Evolutionary conservation across 2,888 invertebrate species (phyloP).

Genomic region (Caradrina clavipalpis): DNA sequence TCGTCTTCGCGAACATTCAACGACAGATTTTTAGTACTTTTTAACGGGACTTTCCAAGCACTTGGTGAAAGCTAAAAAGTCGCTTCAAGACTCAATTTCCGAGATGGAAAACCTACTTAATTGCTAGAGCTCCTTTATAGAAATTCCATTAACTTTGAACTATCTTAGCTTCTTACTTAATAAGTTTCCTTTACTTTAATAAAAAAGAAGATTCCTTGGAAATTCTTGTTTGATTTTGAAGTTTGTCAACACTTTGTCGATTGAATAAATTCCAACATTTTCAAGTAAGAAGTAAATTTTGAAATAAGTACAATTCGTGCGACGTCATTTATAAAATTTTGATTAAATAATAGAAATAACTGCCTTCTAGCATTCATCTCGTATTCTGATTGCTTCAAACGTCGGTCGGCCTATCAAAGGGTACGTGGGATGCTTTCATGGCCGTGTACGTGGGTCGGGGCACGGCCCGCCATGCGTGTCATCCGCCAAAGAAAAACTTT

Average conservation of each 20-base stretch:
- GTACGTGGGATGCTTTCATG: slow-evolving; percentile 28
- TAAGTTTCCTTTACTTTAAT: slow-evolving; percentile 30
- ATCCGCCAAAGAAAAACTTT: not conserved
- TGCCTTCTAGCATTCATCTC: slow-evolving; percentile 14
- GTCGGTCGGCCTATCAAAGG: slow-evolving; percentile 32
- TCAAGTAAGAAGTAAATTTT: not conserved
- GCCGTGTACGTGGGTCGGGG: slow-evolving; percentile 24
- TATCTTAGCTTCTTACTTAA: slow-evolving; percentile 41
- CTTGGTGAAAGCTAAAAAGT: slow-evolving; percentile 49
- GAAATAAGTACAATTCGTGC: not conserved
- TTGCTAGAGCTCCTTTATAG: slow-evolving; percentile 39
- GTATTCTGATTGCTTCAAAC: slow-evolving; percentile 29
- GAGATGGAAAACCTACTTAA: slow-evolving; percentile 58
- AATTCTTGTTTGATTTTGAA: slow-evolving; percentile 14
- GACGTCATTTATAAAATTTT: not conserved
- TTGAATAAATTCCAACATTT: slow-evolving; percentile 1
- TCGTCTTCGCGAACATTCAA: slow-evolving; percentile 39
- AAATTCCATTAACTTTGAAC: slow-evolving; percentile 44
- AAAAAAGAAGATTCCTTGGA: not conserved
- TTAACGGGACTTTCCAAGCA: slow-evolving; percentile 45
- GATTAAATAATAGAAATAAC: not conserved
- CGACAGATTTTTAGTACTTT: slow-evolving; percentile 54
- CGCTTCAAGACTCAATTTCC: slow-evolving; percentile 53
- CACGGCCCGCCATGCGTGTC: slow-evolving; percentile 23
- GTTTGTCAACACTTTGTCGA: slow-evolving; percentile 6